Conservation (phyloP, 37 sponge, comb jelly and placozoan genomes). For the Oopsacas minuta region DNA sequence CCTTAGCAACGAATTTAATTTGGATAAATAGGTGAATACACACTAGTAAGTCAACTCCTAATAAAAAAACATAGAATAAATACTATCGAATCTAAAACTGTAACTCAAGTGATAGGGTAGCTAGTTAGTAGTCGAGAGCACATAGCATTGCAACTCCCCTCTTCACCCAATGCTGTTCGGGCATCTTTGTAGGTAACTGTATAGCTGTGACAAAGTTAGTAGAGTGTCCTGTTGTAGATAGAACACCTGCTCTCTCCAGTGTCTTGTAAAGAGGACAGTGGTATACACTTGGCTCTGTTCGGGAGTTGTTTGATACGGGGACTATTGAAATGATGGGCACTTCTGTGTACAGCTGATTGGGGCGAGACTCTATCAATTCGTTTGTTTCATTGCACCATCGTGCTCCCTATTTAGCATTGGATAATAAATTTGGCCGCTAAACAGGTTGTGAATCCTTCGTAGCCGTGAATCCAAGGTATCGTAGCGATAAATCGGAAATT, state of each 20-base stretch:
- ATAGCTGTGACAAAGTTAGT: conserved; percentile 91
- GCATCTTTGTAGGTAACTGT: conserved; percentile 77
- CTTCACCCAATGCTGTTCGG: conserved; percentile 86
- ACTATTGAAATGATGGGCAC: conserved; percentile 88
- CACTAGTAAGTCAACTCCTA: no score
- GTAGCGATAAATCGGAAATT: no score
- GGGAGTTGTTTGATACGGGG: no score
- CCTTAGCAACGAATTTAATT: no score
- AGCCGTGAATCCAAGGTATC: no score
- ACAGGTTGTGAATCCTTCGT: not conserved
- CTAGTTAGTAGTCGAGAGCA: conserved; percentile 79
- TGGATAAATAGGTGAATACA: no score
- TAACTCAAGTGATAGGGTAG: no score
- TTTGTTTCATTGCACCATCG: conserved; percentile 44
- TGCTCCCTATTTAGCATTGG: conserved; percentile 54
- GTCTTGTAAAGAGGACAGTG: conserved; percentile 97
- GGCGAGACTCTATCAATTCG: conserved; percentile 70
- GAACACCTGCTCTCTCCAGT: conserved; percentile 68
- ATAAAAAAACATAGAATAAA: no score
- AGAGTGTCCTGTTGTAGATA: conserved; percentile 95
- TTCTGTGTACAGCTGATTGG: conserved; percentile 87
- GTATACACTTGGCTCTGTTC: conserved; percentile 46
- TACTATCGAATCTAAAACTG: no score
- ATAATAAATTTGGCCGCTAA: not conserved
- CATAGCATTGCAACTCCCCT: conserved; percentile 88